Percentiles rank a stretch among this genome's conserved stretches.
These are phyloP conservation scores for Oncorhynchus masou DNA, from an alignment of 2,113 vertebrate species.

Conservation along the genomic window DNA sequence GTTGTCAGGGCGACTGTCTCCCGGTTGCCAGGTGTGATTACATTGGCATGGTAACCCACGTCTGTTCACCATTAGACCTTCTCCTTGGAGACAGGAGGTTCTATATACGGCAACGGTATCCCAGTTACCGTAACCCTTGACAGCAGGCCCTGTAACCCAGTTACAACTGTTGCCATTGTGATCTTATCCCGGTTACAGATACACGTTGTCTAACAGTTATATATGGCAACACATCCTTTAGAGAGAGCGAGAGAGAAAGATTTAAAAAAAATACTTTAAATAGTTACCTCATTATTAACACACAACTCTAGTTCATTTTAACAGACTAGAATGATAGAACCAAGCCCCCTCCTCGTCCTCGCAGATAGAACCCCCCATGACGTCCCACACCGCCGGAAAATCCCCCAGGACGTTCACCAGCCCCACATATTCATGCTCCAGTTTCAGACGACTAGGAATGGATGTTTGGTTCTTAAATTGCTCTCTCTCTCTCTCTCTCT, in stretches of 20 bases:
- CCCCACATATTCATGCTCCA: too few species aligned
- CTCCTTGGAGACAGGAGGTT: conserved; percentile 43
- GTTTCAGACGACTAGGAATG: too few species aligned
- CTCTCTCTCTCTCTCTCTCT: too few species aligned
- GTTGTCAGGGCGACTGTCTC: conserved; percentile 70
- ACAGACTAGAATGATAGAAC: too few species aligned
- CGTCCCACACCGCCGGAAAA: too few species aligned
- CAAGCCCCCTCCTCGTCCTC: too few species aligned
- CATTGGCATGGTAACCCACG: conserved; percentile 66
- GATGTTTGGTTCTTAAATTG: too few species aligned
- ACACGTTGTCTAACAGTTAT: not conserved
- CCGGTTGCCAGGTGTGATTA: conserved; percentile 70
- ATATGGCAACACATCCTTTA: not conserved
- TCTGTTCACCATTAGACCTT: conserved; percentile 61
- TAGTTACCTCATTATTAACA: too few species aligned
- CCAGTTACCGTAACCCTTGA: conserved; percentile 18
- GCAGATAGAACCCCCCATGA: too few species aligned
- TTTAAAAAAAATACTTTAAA: too few species aligned
- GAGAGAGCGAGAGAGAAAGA: not conserved
- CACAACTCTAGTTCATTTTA: too few species aligned
- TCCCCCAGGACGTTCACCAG: too few species aligned
- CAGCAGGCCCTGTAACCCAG: conserved; percentile 27
- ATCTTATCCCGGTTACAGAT: conserved; percentile 3
- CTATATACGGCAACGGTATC: conserved; percentile 32
- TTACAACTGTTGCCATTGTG: conserved; percentile 26